phyloP scores from a whole-genome alignment of 2,113 vertebrate genomes.

The Notothenia coriiceps region DNA sequence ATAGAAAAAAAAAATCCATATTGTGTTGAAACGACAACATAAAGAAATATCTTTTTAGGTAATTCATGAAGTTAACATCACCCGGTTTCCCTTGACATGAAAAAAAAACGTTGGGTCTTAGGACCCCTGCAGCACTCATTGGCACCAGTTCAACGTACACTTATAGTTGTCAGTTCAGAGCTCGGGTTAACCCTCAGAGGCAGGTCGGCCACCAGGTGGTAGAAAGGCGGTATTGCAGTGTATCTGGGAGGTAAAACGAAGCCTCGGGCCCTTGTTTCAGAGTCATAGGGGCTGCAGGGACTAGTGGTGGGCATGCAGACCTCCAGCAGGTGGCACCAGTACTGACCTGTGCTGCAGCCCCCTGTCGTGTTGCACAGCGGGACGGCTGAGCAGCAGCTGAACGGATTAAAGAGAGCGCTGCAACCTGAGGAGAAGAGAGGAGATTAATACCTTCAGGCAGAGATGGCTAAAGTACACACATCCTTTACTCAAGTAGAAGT shows the following conservation, averaged over 20 bases:
- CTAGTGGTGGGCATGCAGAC: slow-evolving; percentile 74
- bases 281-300: slow-evolving; percentile 82
- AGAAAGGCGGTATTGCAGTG: slow-evolving; percentile 74
- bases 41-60: too few species aligned
- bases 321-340: slow-evolving; percentile 87
- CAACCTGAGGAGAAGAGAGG: slow-evolving; percentile 76
- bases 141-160: slow-evolving; percentile 68
- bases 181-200: slow-evolving; percentile 71
- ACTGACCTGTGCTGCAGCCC: slow-evolving; percentile 77
- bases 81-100: too few species aligned
- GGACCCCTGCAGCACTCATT: too few species aligned
- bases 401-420: slow-evolving; percentile 80
- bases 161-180: slow-evolving; percentile 66
- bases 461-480: too few species aligned
- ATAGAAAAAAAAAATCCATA: too few species aligned
- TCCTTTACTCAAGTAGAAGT: too few species aligned
- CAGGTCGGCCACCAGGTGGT: slow-evolving; percentile 83
- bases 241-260: slow-evolving; percentile 79
- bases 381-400: slow-evolving; percentile 80
- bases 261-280: slow-evolving; percentile 22
- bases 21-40: too few species aligned
- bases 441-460: not conserved
- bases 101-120: too few species aligned
- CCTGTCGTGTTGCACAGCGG: slow-evolving; percentile 87
- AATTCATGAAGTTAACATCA: too few species aligned